Conservation (phyloP, 2,888 invertebrate species). For the Sphinx pinastri region DNA sequence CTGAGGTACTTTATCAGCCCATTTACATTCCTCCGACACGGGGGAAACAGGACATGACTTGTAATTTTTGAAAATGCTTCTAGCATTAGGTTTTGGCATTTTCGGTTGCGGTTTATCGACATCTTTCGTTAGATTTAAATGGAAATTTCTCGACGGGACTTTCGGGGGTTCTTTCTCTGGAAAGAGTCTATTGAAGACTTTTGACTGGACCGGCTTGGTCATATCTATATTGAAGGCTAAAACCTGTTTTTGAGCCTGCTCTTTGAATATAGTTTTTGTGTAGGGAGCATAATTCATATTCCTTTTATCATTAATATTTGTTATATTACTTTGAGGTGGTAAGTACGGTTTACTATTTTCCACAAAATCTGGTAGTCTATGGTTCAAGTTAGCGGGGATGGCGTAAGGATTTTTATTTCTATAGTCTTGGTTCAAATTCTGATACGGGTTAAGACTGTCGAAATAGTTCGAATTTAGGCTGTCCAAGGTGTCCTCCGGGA, state of each 20-base stretch:
- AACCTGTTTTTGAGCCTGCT: conserved; percentile 62
- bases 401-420: conserved; percentile 80
- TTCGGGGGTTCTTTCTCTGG: conserved; percentile 65
- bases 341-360: conserved; percentile 68
- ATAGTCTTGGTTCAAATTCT: conserved; percentile 62
- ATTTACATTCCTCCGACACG: conserved; percentile 90
- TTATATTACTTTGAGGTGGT: conserved; percentile 72
- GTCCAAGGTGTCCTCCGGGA: conserved; percentile 71
- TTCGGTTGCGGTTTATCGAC: conserved; percentile 68
- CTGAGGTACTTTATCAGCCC: conserved; percentile 79
- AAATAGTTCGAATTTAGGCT: conserved; percentile 74
- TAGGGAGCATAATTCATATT: conserved; percentile 55
- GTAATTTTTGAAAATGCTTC: conserved; percentile 86
- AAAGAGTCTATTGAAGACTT: conserved; percentile 76
- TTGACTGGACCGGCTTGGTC: conserved; percentile 61
- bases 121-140: conserved; percentile 64
- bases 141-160: conserved; percentile 68
- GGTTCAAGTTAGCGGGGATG: conserved; percentile 78
- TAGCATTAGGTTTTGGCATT: conserved; percentile 64
- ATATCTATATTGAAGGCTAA: conserved; percentile 70
- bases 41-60: conserved; percentile 93
- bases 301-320: conserved; percentile 50
- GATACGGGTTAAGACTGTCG: conserved; percentile 74
- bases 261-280: conserved; percentile 66
- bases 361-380: conserved; percentile 69